These are phyloP conservation scores for Cervus canadensis DNA, from an alignment of 2,113 vertebrate genomes.

Conservation along the genomic window DNA sequence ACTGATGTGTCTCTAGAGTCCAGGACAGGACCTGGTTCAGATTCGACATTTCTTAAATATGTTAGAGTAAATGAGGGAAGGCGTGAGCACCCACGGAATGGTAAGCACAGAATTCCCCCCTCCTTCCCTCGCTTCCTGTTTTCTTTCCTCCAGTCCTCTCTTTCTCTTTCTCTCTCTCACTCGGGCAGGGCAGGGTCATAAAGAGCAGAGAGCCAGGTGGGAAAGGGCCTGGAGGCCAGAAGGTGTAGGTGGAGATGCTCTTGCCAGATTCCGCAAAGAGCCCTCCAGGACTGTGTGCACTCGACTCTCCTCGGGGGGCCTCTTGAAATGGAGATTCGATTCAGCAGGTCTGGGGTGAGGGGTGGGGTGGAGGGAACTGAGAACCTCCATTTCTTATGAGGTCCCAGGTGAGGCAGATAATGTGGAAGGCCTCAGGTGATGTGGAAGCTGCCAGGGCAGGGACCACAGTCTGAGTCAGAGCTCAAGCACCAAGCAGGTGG, in stretches of 20 bases:
- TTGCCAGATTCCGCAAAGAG: not conserved
- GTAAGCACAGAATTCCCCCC: accelerated
- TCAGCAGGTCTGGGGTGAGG: not conserved
- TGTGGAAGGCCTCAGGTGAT: not conserved
- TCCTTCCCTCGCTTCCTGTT: too few species aligned
- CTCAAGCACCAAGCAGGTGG: not conserved
- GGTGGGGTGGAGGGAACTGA: not conserved
- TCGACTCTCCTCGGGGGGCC: not conserved
- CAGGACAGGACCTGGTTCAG: not conserved
- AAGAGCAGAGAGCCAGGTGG: too few species aligned
- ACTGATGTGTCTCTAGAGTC: not conserved
- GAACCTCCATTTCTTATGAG: not conserved
- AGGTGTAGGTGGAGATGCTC: not conserved
- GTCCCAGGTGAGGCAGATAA: not conserved
- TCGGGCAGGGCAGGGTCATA: not conserved
- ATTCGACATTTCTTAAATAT: too few species aligned
- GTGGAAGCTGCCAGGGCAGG: not conserved
- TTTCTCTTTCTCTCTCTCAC: not conserved
- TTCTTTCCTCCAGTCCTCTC: not conserved
- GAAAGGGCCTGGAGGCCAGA: not conserved
- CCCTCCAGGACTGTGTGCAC: not conserved
- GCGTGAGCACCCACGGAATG: accelerated
- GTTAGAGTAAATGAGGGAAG: not conserved
- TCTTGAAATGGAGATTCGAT: not conserved
- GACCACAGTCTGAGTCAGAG: not conserved